Conservation (phyloP, 30 jellyfish, hydroid and myxozoan species). For the Rhopilema esculentum region DNA sequence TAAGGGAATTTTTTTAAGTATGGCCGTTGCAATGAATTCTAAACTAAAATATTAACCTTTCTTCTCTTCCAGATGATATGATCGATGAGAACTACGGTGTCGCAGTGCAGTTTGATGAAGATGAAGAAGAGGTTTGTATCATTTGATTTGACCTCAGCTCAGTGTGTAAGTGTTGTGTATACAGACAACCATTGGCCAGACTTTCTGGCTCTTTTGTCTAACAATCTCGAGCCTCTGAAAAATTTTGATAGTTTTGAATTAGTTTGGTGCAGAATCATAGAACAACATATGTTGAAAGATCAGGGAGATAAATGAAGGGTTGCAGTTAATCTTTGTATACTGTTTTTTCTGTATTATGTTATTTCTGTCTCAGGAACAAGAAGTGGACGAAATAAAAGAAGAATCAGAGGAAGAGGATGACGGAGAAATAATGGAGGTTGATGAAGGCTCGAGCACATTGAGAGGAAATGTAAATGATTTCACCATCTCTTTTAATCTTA, state of each 20-base stretch:
- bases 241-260: no score
- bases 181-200: no score
- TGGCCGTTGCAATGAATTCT: no score
- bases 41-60: no score
- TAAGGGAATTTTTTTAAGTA: no score
- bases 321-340: not conserved
- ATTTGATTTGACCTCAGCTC: no score
- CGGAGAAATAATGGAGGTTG: conserved; percentile 57
- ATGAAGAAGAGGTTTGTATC: conserved; percentile 87
- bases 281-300: no score
- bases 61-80: conserved; percentile 81
- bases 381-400: conserved; percentile 61
- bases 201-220: no score
- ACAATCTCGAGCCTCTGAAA: no score
- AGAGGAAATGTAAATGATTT: conserved; percentile 25
- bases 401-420: conserved; percentile 67
- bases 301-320: no score
- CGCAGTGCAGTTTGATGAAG: conserved; percentile 99
- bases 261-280: no score
- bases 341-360: not conserved
- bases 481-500: not conserved
- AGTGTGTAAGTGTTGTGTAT: no score
- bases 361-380: conserved; percentile 27
- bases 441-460: conserved; percentile 4
- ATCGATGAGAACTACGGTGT: conserved; percentile 98